phyloP scores from a whole-genome alignment of 2,888 invertebrate genomes.

The Synanthedon vespiformis region DNA sequence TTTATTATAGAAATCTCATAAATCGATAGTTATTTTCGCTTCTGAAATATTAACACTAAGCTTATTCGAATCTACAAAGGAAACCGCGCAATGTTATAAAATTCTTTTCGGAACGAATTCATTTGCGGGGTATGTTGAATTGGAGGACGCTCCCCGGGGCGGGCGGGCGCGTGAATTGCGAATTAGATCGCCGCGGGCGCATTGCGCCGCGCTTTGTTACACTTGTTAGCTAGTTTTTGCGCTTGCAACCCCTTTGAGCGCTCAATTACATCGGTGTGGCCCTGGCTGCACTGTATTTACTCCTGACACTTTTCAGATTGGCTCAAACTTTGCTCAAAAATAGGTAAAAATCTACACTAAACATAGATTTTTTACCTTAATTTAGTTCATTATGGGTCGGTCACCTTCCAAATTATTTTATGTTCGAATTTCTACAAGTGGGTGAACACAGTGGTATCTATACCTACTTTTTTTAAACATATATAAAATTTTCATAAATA shows the following conservation, averaged over 20 bases:
- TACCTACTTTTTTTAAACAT: no score
- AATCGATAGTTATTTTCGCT: no score
- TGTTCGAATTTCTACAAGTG: no score
- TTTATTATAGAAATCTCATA: no score
- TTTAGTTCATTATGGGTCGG: no score
- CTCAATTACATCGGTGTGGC: conserved; percentile 49
- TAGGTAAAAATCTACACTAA: no score
- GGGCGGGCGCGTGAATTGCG: conserved; percentile 48
- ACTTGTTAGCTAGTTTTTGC: conserved; percentile 67
- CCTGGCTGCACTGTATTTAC: conserved; percentile 7
- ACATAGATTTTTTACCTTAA: no score
- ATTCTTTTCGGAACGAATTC: conserved; percentile 45
- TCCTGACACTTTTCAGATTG: neutral
- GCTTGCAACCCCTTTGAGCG: conserved; percentile 51
- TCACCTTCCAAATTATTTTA: no score
- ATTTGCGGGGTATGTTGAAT: conserved; percentile 56
- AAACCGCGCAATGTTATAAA: conserved; percentile 1
- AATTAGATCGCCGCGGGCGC: conserved; percentile 55
- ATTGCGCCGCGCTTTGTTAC: conserved; percentile 24
- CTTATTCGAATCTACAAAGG: neutral
- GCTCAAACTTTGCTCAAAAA: no score
- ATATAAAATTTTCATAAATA: no score
- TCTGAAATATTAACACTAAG: neutral
- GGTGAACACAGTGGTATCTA: no score
- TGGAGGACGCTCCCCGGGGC: conserved; percentile 47